Evolutionary conservation across 2,888 invertebrate species (phyloP).

Genomic region (Metellina segmentata): DNA sequence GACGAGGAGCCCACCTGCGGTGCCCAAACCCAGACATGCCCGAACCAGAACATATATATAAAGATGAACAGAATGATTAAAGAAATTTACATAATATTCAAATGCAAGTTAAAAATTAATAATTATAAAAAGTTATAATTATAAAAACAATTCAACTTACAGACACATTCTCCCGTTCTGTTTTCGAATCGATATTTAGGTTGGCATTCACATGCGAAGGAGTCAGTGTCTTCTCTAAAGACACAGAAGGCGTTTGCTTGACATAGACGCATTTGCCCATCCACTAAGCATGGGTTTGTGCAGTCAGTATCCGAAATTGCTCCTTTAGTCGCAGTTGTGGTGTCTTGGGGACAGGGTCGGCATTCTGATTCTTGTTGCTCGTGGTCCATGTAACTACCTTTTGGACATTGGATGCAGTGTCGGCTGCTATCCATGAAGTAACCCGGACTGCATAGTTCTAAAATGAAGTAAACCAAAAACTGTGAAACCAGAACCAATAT

Average conservation of each 20-base stretch:
- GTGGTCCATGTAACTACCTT: conserved; percentile 94
- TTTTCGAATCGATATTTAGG: conserved; percentile 86
- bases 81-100: too few relatives aligned
- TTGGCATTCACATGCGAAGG: conserved; percentile 95
- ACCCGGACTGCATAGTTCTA: conserved; percentile 83
- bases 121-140: too few relatives aligned
- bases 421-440: conserved; percentile 92
- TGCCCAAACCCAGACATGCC: too few relatives aligned
- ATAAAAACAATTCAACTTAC: conserved; percentile 80
- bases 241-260: conserved; percentile 93
- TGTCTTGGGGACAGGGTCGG: conserved; percentile 92
- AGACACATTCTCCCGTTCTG: conserved; percentile 83
- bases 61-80: too few relatives aligned
- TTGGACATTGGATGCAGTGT: conserved; percentile 93
- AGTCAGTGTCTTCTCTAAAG: conserved; percentile 89
- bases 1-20: too few relatives aligned
- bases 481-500: too few relatives aligned
- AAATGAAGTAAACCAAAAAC: conserved; percentile 75
- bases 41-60: too few relatives aligned
- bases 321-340: conserved; percentile 91
- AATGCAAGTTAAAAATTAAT: conserved; percentile 8
- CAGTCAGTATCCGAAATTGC: conserved; percentile 91
- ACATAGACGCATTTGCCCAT: conserved; percentile 87
- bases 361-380: conserved; percentile 91
- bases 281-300: conserved; percentile 94